Evolutionary conservation across 2,797 vertebrate species (phyloP).

Genomic region (Epinephelus awoara): DNA sequence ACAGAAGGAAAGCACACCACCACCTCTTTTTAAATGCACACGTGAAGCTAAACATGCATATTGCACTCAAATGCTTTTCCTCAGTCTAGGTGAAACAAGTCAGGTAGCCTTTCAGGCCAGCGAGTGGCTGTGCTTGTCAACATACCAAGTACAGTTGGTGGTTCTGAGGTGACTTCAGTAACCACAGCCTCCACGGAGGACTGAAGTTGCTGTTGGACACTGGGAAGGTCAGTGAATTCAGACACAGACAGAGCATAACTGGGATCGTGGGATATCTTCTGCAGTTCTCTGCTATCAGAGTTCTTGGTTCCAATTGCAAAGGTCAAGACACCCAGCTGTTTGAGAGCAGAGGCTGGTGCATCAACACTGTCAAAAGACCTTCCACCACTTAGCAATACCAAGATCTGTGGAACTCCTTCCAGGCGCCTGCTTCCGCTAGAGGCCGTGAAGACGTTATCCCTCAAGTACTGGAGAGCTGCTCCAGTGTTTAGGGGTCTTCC

Average conservation of each 20-base stretch:
- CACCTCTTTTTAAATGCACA: too few relatives aligned
- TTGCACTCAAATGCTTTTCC: background rate
- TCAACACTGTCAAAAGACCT: conserved; percentile 84
- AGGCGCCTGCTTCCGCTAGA: conserved; percentile 84
- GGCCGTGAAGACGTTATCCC: conserved; percentile 83
- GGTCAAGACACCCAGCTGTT: conserved; percentile 84
- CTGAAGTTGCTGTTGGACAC: conserved; percentile 47
- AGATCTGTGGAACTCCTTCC: conserved; percentile 85
- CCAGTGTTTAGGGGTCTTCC: conserved; percentile 61
- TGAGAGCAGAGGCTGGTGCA: conserved; percentile 78
- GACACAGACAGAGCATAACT: conserved; percentile 56
- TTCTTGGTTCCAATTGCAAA: conserved; percentile 72
- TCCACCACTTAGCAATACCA: conserved; percentile 86
- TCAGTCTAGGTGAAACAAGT: background rate
- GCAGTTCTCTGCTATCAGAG: conserved; percentile 51
- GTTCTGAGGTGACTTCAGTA: conserved; percentile 13
- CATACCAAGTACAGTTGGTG: conserved; percentile 56
- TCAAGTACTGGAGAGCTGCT: conserved; percentile 61
- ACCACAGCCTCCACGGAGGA: conserved; percentile 48
- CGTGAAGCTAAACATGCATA: background rate
- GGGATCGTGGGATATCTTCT: conserved; percentile 40
- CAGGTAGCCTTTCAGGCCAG: background rate
- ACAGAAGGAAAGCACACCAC: background rate
- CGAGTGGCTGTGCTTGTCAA: background rate
- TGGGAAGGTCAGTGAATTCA: conserved; percentile 58